phyloP scores from a whole-genome alignment of 64 coral and sea anemone genomes.

The Catalaphyllia jardinei region DNA sequence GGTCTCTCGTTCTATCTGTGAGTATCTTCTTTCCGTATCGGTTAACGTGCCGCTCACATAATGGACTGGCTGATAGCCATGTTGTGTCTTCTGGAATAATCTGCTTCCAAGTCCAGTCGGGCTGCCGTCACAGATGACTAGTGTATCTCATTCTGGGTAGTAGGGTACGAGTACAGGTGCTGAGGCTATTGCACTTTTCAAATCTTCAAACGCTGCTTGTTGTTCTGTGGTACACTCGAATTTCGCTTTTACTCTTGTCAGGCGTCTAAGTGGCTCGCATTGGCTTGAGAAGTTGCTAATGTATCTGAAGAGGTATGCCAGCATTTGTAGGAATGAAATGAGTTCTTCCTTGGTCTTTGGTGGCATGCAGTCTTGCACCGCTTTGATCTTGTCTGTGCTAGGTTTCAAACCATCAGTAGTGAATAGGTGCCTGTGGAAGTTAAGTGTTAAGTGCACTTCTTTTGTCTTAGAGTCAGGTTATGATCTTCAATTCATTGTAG shows the following conservation, averaged over 20 bases:
- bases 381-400: slow-evolving; percentile 18
- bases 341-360: slow-evolving; percentile 43
- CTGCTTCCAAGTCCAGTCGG: slow-evolving; percentile 20
- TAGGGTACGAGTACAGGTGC: slow-evolving; percentile 9
- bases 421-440: slow-evolving; percentile 59
- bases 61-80: slow-evolving; percentile 47
- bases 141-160: background rate
- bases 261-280: slow-evolving; percentile 28
- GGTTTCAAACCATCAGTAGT: slow-evolving; percentile 36
- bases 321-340: slow-evolving; percentile 41
- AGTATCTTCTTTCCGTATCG: slow-evolving; percentile 14
- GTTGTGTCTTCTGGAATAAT: slow-evolving; percentile 41
- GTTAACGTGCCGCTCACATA: slow-evolving; percentile 12
- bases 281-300: slow-evolving; percentile 42
- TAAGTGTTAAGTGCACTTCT: slow-evolving; percentile 36
- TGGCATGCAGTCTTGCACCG: slow-evolving; percentile 2
- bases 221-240: slow-evolving; percentile 25
- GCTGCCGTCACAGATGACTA: slow-evolving; percentile 49
- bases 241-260: slow-evolving; percentile 21
- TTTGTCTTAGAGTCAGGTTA: slow-evolving; percentile 13
- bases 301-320: slow-evolving; percentile 36
- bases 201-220: slow-evolving; percentile 39
- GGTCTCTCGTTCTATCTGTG: too few relatives aligned
- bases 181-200: slow-evolving; percentile 16
- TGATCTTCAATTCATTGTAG: slow-evolving; percentile 14